These are phyloP conservation scores for Pogonomyrmex barbatus DNA, from an alignment of 1,140 invertebrate species.

Conservation along the genomic window DNA sequence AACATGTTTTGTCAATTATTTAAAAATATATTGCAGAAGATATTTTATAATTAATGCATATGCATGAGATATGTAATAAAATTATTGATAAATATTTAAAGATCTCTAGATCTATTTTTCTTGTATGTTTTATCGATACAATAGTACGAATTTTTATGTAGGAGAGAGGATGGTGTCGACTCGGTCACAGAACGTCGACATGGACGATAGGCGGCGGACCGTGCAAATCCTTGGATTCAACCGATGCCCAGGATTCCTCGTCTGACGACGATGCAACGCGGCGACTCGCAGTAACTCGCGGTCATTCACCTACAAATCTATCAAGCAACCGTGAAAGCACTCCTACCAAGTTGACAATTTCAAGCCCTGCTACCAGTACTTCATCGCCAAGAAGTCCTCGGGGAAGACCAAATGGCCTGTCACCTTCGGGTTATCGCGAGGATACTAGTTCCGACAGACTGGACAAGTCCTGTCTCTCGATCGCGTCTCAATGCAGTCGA, in stretches of 20 bases:
- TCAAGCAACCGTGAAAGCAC: conserved; percentile 60
- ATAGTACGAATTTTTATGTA: conserved; percentile 38
- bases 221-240: conserved; percentile 70
- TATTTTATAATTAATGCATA: background rate
- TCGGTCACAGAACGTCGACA: conserved; percentile 64
- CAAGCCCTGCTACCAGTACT: conserved; percentile 41
- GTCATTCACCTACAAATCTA: conserved; percentile 46
- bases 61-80: background rate
- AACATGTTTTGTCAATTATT: background rate
- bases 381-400: conserved; percentile 29
- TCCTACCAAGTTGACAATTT: conserved; percentile 27
- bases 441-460: conserved; percentile 60
- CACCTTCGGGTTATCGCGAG: conserved; percentile 47
- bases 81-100: background rate
- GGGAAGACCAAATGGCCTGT: conserved; percentile 47
- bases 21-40: background rate
- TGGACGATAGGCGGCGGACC: conserved; percentile 67
- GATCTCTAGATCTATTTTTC: background rate
- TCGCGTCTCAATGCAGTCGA: conserved; percentile 64
- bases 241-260: conserved; percentile 77
- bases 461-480: conserved; percentile 66
- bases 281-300: conserved; percentile 59
- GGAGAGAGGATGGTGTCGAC: conserved; percentile 75
- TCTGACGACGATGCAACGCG: conserved; percentile 77
- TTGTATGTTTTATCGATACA: background rate